Evolutionary conservation across 1,140 invertebrate genomes (phyloP), one percentile per base, ranked within the genome.

Genomic region (Eurosta solidaginis): DNA sequence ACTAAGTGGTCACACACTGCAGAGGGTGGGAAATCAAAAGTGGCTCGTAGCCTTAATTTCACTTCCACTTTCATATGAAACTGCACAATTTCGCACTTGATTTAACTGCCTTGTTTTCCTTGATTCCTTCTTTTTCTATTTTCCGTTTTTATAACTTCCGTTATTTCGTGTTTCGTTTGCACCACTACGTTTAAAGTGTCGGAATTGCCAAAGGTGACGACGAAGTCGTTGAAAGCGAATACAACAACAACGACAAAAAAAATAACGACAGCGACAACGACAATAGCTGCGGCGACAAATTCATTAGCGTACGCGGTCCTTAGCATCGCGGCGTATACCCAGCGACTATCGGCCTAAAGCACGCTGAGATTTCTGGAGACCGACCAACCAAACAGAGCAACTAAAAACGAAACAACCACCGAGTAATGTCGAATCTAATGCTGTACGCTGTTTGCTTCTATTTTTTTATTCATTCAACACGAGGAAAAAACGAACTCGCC

Each of bases 311-410:
- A 77, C 79, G 78, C 85, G 85, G 84, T 82, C 86, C 83, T 86
- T 81, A 81, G 83, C 85, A 86, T 86, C 85, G 85, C 85, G 85
- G 82, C 85, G 85, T 86, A 83, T 86, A 82, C 84, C 81, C 85
- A 86, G 84, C 85, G 85, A 86, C 85, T 86, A 84, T 84, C 81
- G 79, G 78, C 80, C 82, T 81, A 77, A 81, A 81, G 81, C 79
- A 80, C 80, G 79, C 74, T 80, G 80, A 45, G 73, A 74, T 79
- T 81, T 84, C 85, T 86, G 83, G 82, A 86, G 85, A 86, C 85
- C 83, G 74, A 49, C 74, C 68, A 33, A 78, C 50, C 50, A 77
- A 7, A 44, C 36, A 22, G 45, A 47, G 49, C 49, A n/a, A 12
- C 27, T n/a, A n/a, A n/a, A n/a, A n/a, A 29, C 49, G 75, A 76